Evolutionary conservation across 2,888 invertebrate species (phyloP).

Genomic region (Ophion costatus): DNA sequence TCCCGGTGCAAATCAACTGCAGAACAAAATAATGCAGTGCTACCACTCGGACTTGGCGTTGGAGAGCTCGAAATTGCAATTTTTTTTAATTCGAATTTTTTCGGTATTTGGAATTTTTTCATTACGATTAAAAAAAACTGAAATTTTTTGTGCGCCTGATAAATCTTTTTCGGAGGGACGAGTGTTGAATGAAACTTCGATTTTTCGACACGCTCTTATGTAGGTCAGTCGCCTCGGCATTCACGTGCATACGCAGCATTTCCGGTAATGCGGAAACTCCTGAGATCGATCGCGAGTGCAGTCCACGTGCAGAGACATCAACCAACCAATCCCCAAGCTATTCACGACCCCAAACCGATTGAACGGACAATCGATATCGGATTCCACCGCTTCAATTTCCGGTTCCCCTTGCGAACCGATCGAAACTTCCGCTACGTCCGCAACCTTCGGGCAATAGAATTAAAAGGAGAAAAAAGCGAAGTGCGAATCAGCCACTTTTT

Average conservation of each 20-base stretch:
- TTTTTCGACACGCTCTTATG: no score
- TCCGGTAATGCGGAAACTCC: constrained; percentile 38
- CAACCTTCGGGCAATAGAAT: constrained; percentile 26
- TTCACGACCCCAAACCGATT: constrained; percentile 51
- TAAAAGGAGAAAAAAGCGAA: neutral
- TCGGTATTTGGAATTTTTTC: no score
- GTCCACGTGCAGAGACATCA: constrained; percentile 47
- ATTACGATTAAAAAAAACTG: no score
- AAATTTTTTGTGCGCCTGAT: no score
- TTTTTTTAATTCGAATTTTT: no score
- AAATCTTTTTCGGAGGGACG: no score
- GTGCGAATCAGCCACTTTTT: constrained; percentile 14
- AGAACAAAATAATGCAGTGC: no score
- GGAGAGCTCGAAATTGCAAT: no score
- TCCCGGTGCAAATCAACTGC: no score
- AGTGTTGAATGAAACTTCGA: no score
- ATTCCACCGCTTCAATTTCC: constrained; percentile 9
- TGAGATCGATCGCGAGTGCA: constrained; percentile 36
- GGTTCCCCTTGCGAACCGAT: constrained; percentile 16
- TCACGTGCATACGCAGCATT: neutral
- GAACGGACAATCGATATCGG: constrained; percentile 23
- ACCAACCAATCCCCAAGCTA: constrained; percentile 54
- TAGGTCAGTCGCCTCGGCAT: no score
- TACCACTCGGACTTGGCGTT: no score
- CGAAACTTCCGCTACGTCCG: constrained; percentile 16